Percentiles rank a stretch among this genome's conserved stretches.
phyloP scores from a whole-genome alignment of 2,113 vertebrate species.

The Carollia perspicillata region DNA sequence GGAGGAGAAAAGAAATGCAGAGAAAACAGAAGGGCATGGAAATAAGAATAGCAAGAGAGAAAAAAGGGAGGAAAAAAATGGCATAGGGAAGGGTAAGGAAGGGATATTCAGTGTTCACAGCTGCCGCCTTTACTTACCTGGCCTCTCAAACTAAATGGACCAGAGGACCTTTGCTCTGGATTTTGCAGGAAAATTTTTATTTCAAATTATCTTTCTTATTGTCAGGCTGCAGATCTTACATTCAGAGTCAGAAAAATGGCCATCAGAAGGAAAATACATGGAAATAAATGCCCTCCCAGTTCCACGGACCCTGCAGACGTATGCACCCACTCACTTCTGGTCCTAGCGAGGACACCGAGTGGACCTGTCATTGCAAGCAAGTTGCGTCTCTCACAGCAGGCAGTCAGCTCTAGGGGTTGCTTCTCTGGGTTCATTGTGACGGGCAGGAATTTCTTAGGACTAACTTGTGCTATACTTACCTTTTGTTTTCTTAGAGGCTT shows the following conservation, averaged over 20 bases:
- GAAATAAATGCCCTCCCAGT: slow-evolving; percentile 12
- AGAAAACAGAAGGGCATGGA: neutral
- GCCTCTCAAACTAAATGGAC: neutral
- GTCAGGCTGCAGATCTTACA: neutral
- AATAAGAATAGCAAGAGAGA: neutral
- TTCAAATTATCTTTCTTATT: slow-evolving; percentile 19
- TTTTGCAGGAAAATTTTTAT: slow-evolving; percentile 4
- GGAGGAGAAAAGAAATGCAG: neutral
- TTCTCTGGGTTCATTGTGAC: slow-evolving; percentile 41
- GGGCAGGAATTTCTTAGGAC: slow-evolving; percentile 51
- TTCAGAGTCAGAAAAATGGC: neutral
- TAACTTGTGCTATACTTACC: neutral
- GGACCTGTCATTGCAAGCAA: neutral
- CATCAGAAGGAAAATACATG: neutral
- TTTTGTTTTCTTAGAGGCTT: neutral
- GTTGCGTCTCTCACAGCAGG: neutral
- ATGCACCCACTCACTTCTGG: neutral
- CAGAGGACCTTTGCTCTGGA: neutral
- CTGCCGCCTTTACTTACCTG: neutral
- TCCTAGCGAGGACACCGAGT: neutral
- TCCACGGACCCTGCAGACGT: neutral
- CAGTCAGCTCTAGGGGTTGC: slow-evolving; percentile 18
- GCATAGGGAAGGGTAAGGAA: neutral
- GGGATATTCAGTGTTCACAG: neutral
- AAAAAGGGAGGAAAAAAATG: neutral